A percentile compares a stretch with the other conserved stretches of the same genome.
Conservation (phyloP, 2,888 invertebrate genomes). For the Microctonus aethiopoides region DNA sequence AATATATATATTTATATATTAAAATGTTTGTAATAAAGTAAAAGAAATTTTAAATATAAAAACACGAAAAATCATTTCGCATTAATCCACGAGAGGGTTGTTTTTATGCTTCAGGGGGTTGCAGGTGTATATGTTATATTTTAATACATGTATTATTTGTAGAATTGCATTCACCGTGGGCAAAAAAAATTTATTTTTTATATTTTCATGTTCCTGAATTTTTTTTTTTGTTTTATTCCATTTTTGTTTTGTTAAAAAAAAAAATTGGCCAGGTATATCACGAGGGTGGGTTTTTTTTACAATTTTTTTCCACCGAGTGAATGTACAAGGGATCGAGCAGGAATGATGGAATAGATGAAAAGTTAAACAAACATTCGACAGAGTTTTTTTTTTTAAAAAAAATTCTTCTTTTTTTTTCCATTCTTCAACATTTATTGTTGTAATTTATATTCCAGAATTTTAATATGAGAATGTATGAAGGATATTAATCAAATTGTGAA, state of each 20-base stretch:
- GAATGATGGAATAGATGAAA: not conserved
- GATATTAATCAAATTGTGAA: not conserved
- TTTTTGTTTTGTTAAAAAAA: not conserved
- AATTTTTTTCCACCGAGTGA: not conserved
- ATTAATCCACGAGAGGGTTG: conserved; percentile 6
- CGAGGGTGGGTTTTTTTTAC: not conserved
- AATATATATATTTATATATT: no score
- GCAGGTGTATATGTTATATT: no score
- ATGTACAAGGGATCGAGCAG: not conserved
- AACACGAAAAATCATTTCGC: conserved; percentile 29
- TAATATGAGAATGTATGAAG: no score
- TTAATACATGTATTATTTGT: conserved; percentile 24
- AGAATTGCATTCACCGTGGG: conserved; percentile 26
- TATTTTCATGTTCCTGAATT: not conserved
- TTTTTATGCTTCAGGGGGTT: not conserved
- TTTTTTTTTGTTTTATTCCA: not conserved
- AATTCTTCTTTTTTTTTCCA: no score
- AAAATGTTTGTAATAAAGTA: conserved; percentile 17
- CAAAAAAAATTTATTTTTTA: not conserved
- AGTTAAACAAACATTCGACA: no score
- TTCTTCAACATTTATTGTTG: no score
- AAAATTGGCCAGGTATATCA: not conserved
- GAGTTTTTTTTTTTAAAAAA: not conserved
- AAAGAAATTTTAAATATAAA: not conserved
- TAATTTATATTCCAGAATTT: no score